phyloP scores from a whole-genome alignment of 2,888 invertebrate species.

The Phragmatobia fuliginosa region DNA sequence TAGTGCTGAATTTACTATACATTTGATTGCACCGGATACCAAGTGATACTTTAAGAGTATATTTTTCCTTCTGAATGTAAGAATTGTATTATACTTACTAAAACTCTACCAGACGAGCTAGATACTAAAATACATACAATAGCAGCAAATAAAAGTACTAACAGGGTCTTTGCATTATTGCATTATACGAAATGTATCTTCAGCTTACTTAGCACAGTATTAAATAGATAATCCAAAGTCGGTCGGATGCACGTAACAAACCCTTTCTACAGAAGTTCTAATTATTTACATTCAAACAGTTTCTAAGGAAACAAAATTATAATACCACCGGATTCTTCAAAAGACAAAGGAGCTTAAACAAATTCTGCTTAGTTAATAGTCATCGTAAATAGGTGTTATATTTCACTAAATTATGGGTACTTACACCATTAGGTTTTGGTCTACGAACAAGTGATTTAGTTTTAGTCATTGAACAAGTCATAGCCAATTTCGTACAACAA shows the following conservation, averaged over 20 bases:
- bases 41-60: neutral
- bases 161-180: too few species aligned
- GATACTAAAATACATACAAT: neutral
- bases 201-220: neutral
- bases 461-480: neutral
- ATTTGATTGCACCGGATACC: neutral
- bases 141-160: neutral
- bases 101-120: too few species aligned
- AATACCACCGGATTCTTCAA: neutral
- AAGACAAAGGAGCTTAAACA: too few species aligned
- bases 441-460: too few species aligned
- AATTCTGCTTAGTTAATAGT: too few species aligned
- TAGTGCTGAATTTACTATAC: too few species aligned
- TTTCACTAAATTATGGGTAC: too few species aligned
- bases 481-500: conserved; percentile 19
- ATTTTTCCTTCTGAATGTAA: neutral
- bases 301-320: neutral
- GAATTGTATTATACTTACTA: too few species aligned
- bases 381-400: too few species aligned
- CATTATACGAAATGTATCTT: too few species aligned
- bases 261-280: neutral
- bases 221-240: neutral
- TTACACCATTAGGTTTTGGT: too few species aligned
- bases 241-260: neutral
- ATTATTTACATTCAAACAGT: neutral